These are phyloP conservation scores for Myopa tessellatipennis DNA, from an alignment of 2,888 invertebrate species.

Conservation along the genomic window DNA sequence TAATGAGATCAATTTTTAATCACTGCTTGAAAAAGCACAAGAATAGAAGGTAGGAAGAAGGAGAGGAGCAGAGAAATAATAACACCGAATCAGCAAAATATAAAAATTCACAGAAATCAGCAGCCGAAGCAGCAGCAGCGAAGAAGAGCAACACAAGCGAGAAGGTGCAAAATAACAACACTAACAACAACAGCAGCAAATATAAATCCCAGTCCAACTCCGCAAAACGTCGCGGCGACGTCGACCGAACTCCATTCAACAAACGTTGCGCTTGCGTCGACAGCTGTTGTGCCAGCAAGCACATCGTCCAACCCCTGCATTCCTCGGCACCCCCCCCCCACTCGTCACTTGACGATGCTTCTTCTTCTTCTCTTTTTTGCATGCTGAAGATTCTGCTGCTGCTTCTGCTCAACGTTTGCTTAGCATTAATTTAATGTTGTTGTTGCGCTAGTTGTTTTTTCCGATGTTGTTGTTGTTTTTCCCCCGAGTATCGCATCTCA, in stretches of 20 bases:
- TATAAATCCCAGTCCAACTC: not conserved
- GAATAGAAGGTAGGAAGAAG: not conserved
- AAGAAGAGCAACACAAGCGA: constrained; percentile 20
- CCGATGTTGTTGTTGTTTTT: constrained; percentile 11
- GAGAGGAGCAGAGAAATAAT: not conserved
- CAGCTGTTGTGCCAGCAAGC: not conserved
- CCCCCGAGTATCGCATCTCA: constrained; percentile 56
- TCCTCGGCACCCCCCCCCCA: not conserved
- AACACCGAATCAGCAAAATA: not conserved
- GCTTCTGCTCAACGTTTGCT: constrained; percentile 16
- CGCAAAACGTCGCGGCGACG: not conserved
- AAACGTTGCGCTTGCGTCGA: constrained; percentile 34
- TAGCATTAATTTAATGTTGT: constrained; percentile 6
- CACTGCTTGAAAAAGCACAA: constrained; percentile 45
- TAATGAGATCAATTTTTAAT: constrained; percentile 64
- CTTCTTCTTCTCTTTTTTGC: constrained; percentile 8
- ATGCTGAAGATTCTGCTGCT: not conserved
- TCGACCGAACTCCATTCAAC: not conserved
- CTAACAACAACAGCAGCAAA: constrained; percentile 34
- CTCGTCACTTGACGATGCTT: too few species aligned
- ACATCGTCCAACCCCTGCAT: not conserved
- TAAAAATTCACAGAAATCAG: not conserved
- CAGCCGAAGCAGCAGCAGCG: not conserved
- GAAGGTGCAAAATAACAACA: constrained; percentile 58
- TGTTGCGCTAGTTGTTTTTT: not conserved